Evolutionary conservation across 1,140 invertebrate species (phyloP), one percentile per base, ranked within the genome.

Genomic region (Campoletis sonorensis): DNA sequence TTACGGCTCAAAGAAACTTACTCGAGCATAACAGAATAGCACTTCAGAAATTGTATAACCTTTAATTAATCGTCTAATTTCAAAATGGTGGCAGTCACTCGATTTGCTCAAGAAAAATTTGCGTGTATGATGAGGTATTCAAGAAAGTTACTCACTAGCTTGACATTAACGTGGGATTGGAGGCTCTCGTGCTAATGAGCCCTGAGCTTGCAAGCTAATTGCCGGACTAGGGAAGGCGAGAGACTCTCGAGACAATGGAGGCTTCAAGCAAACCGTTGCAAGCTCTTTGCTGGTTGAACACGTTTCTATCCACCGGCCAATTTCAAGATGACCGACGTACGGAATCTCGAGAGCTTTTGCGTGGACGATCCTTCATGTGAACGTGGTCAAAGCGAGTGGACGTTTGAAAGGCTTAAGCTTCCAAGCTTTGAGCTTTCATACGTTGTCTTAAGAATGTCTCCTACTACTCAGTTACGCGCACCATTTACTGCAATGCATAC

Each of bases 281-380:
- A 77, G 51, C 51, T 54, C 72, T 75, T 75, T 75, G 72, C 40
- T 30, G 72, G 23, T 75, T 75, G 73, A 58, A 77, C 54, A 77
- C 73, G 73, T 64, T 54, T 61, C 40, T 51, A 77, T 61, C 45
- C 73, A 45, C 27, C 30, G n/a, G 26, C 72, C 26, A 77, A 77
- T 77, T 54, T 77, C 73, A 77, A 77, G 73, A 61, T 37, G 73
- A 64, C 54, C 51, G 73, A 51, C 11, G 54, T 61, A 61, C 45
- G 45, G 40, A 75, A 75, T 30, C 72, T 75, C 73, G 15, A 77
- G 73, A 40, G 73, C 51, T 64, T 77, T 33, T 54, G 58, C 51
- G 1, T n/a, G n/a, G 54, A 51, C 73, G 49, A 77, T 77, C 51
- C 73, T 77, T 77, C 73, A 77, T 16, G 30, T 64, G 27, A 61